Evolutionary conservation across 2,113 vertebrate genomes (phyloP), one percentile per base, ranked within the genome.

Genomic region (Talpa occidentalis): DNA sequence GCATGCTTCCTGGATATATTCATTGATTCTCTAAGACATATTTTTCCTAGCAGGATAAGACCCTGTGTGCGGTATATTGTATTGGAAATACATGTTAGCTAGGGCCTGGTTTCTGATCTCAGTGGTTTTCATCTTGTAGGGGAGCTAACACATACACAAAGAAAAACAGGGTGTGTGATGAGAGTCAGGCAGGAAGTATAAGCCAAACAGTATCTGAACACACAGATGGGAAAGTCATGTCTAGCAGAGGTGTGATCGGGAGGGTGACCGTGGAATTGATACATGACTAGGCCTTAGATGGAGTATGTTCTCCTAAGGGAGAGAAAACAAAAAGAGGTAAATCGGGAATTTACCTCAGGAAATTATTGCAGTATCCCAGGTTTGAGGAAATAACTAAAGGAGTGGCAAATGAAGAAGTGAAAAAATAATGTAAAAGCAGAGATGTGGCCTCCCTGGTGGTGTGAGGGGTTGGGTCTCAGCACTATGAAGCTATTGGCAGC

Each of bases 351-450:
- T 56, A 22, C 21, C 54, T 56, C 54, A 73, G 42, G 12, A 83
- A 79, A 52, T 64, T 47, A 62, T 3, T 70, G 5, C 37, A 84
- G 21, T 47, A 90, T 67, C 47, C 35, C 47, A 84, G 42, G 28
- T 35, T 66, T 84, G 69, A 95, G 69, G 87, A 85, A 93, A 95
- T 56, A 67, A 44, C 37, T 28, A 74, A 90, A 70, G 42, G 62
- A 66, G 17, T 44, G 56, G 21, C 62, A 54, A 79, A 60, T 28
- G 49, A 22, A 16, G 64, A 91, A 86, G 70, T 28, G 32, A 74
- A 64, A 88, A 56, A 56, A 56, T 56, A 66, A 19, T 32, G 62
- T 66, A 70, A 60, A 80, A n/a, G n/a, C n/a, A n/a, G n/a, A n/a
- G n/a, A n/a, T n/a, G n/a, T n/a, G n/a, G n/a, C n/a, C n/a, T n/a